A percentile compares a stretch with the other conserved stretches of the same genome.
Evolutionary conservation across 2,113 vertebrate species (phyloP).

Genomic region (Hippotragus niger): DNA sequence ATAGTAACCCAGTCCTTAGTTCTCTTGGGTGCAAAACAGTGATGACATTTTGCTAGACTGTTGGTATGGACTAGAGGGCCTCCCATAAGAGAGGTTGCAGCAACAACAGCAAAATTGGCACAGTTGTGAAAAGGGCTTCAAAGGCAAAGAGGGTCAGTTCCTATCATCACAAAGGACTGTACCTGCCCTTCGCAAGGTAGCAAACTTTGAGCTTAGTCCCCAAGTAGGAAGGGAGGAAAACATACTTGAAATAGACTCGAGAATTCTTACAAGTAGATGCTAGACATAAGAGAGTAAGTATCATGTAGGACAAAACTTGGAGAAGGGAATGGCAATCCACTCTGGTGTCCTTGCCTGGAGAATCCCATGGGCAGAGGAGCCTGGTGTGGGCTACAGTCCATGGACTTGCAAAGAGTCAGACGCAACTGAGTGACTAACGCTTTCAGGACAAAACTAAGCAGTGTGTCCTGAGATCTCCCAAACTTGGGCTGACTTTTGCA

Average conservation of each 20-base stretch:
- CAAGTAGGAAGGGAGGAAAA: neutral
- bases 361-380: neutral
- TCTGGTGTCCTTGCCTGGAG: neutral
- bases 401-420: neutral
- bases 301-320: neutral
- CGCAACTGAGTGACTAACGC: neutral
- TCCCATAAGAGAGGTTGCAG: fast-evolving
- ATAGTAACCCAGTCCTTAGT: neutral
- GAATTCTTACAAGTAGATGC: neutral
- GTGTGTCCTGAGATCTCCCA: neutral
- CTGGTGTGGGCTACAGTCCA: neutral
- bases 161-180: too few species aligned
- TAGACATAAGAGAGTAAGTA: neutral
- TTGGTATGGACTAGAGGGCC: neutral
- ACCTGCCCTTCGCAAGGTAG: too few species aligned
- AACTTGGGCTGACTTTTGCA: neutral
- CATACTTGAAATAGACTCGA: neutral
- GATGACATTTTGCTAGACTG: neutral
- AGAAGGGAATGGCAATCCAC: neutral
- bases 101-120: neutral
- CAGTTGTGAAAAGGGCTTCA: neutral
- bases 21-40: neutral
- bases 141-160: neutral
- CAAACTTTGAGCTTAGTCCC: neutral
- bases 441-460: neutral